Evolutionary conservation across 2,797 vertebrate genomes (phyloP).

Genomic region (Arctocebus calabarensis): DNA sequence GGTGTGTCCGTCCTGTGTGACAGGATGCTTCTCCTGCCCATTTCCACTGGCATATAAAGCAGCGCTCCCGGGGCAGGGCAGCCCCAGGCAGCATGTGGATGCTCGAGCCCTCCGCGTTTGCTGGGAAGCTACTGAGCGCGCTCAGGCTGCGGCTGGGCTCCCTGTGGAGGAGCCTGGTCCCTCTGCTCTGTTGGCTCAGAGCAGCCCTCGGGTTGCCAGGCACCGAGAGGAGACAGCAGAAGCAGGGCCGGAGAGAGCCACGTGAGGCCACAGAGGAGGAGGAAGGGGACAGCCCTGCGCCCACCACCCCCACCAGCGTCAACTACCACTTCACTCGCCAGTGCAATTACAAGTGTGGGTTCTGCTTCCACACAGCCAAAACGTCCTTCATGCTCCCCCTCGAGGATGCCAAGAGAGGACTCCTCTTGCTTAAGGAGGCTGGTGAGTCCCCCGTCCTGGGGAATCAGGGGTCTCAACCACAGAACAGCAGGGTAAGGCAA

Average conservation of each 20-base stretch:
- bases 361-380: constrained; percentile 98
- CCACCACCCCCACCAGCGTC: constrained; percentile 85
- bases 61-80: neutral
- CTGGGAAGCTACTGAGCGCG: neutral
- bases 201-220: neutral
- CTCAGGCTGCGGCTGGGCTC: neutral
- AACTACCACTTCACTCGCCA: constrained; percentile 97
- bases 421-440: constrained; percentile 90
- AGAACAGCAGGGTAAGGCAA: neutral
- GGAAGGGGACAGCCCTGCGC: neutral
- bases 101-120: accelerated
- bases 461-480: neutral
- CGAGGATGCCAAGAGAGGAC: constrained; percentile 92
- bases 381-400: constrained; percentile 95
- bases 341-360: constrained; percentile 97
- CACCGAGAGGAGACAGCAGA: accelerated
- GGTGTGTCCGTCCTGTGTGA: neutral
- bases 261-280: constrained; percentile 65
- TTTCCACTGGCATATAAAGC: neutral
- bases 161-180: constrained; percentile 45
- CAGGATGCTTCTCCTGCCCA: neutral
- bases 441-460: constrained; percentile 85
- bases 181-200: constrained; percentile 29
- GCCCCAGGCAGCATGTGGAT: constrained; percentile 36
- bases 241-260: accelerated